Evolutionary conservation across 2,888 invertebrate genomes (phyloP).

Genomic region (Drosophila ustulata): DNA sequence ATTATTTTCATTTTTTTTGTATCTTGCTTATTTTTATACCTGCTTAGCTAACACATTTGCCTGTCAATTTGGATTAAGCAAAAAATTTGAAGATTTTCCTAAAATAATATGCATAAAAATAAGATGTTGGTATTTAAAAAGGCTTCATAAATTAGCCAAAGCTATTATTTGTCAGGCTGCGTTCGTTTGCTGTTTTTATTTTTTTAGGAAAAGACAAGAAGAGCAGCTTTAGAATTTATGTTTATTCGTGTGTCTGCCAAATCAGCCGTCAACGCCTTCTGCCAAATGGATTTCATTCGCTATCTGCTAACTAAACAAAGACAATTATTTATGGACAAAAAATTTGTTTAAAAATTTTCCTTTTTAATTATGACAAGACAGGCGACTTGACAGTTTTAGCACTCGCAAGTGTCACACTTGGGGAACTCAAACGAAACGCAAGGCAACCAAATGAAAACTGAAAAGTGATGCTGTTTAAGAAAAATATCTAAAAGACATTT

Average conservation of each 20-base stretch:
- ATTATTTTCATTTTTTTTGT: background rate
- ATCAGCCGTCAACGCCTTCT: constrained; percentile 67
- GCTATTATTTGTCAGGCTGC: constrained; percentile 54
- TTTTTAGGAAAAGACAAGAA: constrained; percentile 20
- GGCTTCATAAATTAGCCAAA: constrained; percentile 59
- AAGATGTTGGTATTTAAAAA: constrained; percentile 42
- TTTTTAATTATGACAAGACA: constrained; percentile 80
- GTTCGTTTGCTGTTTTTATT: constrained; percentile 9
- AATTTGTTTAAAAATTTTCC: constrained; percentile 60
- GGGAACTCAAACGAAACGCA: constrained; percentile 15
- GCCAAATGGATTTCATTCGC: constrained; percentile 67
- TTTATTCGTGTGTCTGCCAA: constrained; percentile 58
- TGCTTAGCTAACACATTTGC: constrained; percentile 29
- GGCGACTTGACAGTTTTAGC: constrained; percentile 71
- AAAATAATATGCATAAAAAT: constrained; percentile 10
- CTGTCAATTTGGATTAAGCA: constrained; percentile 43
- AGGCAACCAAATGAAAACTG: constrained; percentile 4
- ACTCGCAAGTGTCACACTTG: constrained; percentile 56
- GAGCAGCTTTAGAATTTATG: constrained; percentile 50
- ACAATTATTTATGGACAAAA: constrained; percentile 56
- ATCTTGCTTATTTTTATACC: background rate
- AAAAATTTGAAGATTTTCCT: constrained; percentile 16
- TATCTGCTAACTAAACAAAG: constrained; percentile 25
- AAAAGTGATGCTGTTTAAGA: constrained; percentile 8
- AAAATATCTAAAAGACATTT: constrained; percentile 30